phyloP scores from a whole-genome alignment of 2,888 invertebrate species.

The Megalurothrips usitatus region DNA sequence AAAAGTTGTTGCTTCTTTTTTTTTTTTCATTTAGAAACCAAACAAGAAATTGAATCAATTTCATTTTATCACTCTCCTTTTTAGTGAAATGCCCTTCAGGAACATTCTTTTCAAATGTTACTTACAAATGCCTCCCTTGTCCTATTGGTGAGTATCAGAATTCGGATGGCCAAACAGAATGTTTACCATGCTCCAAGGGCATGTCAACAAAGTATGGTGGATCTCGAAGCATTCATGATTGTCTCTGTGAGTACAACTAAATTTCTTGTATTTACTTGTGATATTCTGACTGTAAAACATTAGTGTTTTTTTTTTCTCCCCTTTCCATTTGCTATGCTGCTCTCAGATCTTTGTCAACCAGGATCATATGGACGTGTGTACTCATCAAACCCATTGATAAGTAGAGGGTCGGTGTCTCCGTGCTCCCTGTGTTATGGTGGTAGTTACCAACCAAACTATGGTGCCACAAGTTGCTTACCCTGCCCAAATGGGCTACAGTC shows the following conservation, averaged over 20 bases:
- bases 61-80: background rate
- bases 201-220: constrained; percentile 54
- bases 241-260: constrained; percentile 50
- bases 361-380: constrained; percentile 45
- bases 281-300: constrained; percentile 7
- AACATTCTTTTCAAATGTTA: constrained; percentile 56
- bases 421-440: constrained; percentile 56
- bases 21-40: background rate
- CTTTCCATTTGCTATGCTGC: background rate
- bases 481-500: constrained; percentile 56
- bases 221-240: constrained; percentile 49
- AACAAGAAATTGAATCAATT: background rate
- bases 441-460: constrained; percentile 57
- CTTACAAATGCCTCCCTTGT: constrained; percentile 56
- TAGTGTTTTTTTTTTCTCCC: background rate
- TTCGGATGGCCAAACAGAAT: constrained; percentile 51
- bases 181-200: constrained; percentile 54
- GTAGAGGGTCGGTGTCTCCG: constrained; percentile 49
- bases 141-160: constrained; percentile 58
- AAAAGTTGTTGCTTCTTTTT: background rate
- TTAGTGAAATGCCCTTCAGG: constrained; percentile 61
- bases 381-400: constrained; percentile 24
- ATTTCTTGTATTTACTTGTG: background rate
- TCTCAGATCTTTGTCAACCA: constrained; percentile 54
- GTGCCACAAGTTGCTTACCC: constrained; percentile 53